Conservation (phyloP, 2,888 invertebrate genomes). For the Harpalus rufipes region DNA sequence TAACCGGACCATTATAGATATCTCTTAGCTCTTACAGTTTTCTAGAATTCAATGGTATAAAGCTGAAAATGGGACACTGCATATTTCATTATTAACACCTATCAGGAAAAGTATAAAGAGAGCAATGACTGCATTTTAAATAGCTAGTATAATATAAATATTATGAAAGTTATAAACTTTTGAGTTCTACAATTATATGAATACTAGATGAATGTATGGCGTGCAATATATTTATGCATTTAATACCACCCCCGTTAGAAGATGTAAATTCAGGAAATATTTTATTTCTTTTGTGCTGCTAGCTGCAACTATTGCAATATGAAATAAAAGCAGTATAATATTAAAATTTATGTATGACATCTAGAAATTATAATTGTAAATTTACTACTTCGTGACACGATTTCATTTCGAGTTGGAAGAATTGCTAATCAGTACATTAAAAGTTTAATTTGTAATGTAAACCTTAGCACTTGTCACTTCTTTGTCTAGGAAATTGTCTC, state of each 20-base stretch:
- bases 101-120: too few relatives aligned
- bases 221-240: slow-evolving; percentile 2
- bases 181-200: background rate
- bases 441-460: slow-evolving; percentile 49
- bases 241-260: background rate
- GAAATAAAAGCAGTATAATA: slow-evolving; percentile 27
- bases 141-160: background rate
- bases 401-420: slow-evolving; percentile 41
- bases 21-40: too few relatives aligned
- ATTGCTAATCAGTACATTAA: slow-evolving; percentile 55
- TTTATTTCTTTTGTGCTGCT: slow-evolving; percentile 1
- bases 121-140: too few relatives aligned
- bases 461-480: background rate
- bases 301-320: background rate
- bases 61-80: too few relatives aligned
- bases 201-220: background rate
- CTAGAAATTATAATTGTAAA: slow-evolving; percentile 61
- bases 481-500: slow-evolving; percentile 7
- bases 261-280: background rate
- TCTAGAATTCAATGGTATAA: too few relatives aligned
- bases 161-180: background rate
- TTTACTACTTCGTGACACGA: slow-evolving; percentile 48
- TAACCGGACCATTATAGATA: too few relatives aligned
- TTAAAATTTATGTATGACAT: slow-evolving; percentile 61
- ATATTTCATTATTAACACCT: too few relatives aligned